Evolutionary conservation across 1,140 invertebrate genomes (phyloP).

Genomic region (Pseudomyrmex flavicornis): DNA sequence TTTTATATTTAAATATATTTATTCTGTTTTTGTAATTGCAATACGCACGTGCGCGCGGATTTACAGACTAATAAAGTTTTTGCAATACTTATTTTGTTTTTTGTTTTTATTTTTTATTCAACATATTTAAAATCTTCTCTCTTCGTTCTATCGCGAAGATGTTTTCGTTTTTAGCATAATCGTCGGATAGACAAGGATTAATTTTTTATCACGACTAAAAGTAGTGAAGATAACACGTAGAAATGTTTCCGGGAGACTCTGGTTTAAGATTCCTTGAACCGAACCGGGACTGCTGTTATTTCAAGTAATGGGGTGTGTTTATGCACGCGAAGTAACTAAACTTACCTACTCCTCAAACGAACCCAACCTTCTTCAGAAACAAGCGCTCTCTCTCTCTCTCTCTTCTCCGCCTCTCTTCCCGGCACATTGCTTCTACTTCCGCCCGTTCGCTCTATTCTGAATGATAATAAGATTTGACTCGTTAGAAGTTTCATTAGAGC

Average conservation of each 20-base stretch:
- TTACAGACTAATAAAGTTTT: too few species aligned
- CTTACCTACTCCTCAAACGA: conserved; percentile 73
- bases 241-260: conserved; percentile 47
- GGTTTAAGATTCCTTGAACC: conserved; percentile 53
- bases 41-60: too few species aligned
- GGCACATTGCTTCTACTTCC: conserved; percentile 43
- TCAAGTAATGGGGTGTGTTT: conserved; percentile 78
- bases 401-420: background rate
- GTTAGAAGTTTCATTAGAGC: conserved; percentile 81
- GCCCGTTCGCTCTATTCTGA: conserved; percentile 66
- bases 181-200: background rate
- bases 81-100: too few species aligned
- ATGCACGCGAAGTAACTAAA: conserved; percentile 79
- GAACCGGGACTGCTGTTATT: conserved; percentile 70
- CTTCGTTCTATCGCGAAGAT: background rate
- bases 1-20: background rate
- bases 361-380: conserved; percentile 61
- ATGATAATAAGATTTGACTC: conserved; percentile 81
- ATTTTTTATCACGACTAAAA: conserved; percentile 1
- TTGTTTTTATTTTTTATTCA: too few species aligned
- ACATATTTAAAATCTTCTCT: too few species aligned
- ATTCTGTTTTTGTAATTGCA: too few species aligned
- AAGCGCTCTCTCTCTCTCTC: conserved; percentile 11
- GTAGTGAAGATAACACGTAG: background rate
- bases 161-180: conserved; percentile 8